Evolutionary conservation across 2,797 vertebrate species (phyloP), one percentile per base, ranked within the genome.

Genomic region (Babyrousa celebensis): DNA sequence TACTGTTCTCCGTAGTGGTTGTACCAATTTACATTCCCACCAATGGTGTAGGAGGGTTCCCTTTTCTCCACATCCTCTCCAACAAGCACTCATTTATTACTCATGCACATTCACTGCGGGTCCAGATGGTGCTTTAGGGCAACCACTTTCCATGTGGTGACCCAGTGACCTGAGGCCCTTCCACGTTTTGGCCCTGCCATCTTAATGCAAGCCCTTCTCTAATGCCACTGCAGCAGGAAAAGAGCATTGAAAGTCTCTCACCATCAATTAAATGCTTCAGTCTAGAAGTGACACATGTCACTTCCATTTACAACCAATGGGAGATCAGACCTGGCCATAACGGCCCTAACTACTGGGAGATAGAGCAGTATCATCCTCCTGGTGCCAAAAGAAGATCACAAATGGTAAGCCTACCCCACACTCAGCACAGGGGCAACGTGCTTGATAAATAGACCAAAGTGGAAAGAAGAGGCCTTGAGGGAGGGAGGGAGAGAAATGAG

Each of bases 121-220:
- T 63, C 58, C 62, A 58, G 23, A 16, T 63, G 77, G 62, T 40
- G 78, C 65, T 78, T 71, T 29, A 25, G 71, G 62, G 48, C 56
- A 72, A 14, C 27, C 7, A n/a, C 52, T 40, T 29, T 56, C 82
- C 63, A 27, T 3, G 25, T 52, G 40, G 27, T 32, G 8, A 91
- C 40, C n/a, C 72, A 78, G 77, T 21, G 43, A 67, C 68, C 63
- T 15, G 25, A 84, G 62, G 20, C n/a, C 17, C 85, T 65, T 67
- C 43, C 3, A 14, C 11, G 72, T n/a, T 60, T 80, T 23, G 67
- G 62, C 36, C 89, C 63, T 85, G 40, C 48, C 40, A 2, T 58
- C 62, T 71, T 86, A 83, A 78, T 40, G 72, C 58, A 80, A 85
- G 52, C 11, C 40, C 78, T 82, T 85, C 80, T 85, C 67, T 18